Percentiles rank a stretch among this genome's conserved stretches.
phyloP scores from a whole-genome alignment of 1,140 invertebrate genomes.

The Tenebrio molitor region DNA sequence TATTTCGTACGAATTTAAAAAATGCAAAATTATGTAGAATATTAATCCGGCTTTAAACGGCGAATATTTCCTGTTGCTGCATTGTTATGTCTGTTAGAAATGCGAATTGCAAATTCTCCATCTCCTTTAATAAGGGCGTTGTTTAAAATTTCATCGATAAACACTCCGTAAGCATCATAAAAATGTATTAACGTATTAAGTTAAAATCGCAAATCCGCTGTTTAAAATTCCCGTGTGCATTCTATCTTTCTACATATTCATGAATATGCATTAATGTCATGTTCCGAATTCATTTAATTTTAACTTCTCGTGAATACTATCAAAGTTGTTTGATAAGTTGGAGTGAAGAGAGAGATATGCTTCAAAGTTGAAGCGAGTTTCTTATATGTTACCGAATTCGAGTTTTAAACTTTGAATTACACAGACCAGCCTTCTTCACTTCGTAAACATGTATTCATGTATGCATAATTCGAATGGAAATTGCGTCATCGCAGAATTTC shows the following conservation, averaged over 20 bases:
- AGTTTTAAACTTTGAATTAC: not conserved
- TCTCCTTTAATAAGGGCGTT: not conserved
- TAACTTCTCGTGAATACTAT: slow-evolving; percentile 32
- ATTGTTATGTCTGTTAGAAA: not conserved
- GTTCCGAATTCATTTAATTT: slow-evolving; percentile 32
- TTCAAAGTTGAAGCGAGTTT: slow-evolving; percentile 19
- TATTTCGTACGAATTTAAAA: not conserved
- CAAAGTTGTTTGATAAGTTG: slow-evolving; percentile 22
- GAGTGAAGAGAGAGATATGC: slow-evolving; percentile 23
- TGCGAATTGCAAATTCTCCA: not conserved
- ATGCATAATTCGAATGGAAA: slow-evolving; percentile 23
- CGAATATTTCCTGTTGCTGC: not conserved
- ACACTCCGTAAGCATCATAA: slow-evolving; percentile 19
- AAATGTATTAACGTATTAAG: slow-evolving; percentile 36
- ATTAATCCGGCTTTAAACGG: not conserved
- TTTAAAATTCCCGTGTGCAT: slow-evolving; percentile 35
- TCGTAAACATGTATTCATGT: slow-evolving; percentile 13
- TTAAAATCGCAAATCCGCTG: slow-evolving; percentile 21
- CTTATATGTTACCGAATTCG: slow-evolving; percentile 11
- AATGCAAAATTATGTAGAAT: slow-evolving; percentile 8
- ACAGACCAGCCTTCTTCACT: not conserved
- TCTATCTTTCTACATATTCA: slow-evolving; percentile 21
- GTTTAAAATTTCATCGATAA: slow-evolving; percentile 25
- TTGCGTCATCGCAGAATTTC: not conserved
- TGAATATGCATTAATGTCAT: slow-evolving; percentile 38